These are phyloP conservation scores for Megathymus violae DNA, from an alignment of 1,140 invertebrate genomes.

Conservation along the genomic window DNA sequence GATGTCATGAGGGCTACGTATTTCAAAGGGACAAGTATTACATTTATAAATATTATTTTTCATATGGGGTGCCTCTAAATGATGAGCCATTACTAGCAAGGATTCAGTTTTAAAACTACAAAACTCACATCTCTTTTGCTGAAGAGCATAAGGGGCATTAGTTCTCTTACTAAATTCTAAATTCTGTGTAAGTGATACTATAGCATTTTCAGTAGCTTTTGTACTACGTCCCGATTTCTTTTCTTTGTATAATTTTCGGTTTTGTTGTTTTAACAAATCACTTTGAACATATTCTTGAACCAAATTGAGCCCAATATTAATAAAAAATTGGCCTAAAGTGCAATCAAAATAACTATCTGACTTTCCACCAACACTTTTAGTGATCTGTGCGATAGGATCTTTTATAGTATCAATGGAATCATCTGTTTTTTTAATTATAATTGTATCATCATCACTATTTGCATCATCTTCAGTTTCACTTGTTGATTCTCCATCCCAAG, in stretches of 20 bases:
- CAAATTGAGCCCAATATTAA: constrained; percentile 95
- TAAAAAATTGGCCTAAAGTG: constrained; percentile 95
- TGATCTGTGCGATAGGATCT: constrained; percentile 78
- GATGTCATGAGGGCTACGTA: constrained; percentile 93
- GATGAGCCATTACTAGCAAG: constrained; percentile 93
- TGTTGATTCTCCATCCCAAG: constrained; percentile 81
- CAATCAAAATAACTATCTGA: constrained; percentile 91
- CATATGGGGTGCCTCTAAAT: constrained; percentile 96
- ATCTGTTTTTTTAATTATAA: constrained; percentile 84
- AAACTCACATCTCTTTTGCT: constrained; percentile 93
- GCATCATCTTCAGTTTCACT: constrained; percentile 82
- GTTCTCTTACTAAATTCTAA: constrained; percentile 94
- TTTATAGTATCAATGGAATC: constrained; percentile 80
- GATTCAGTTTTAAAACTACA: constrained; percentile 98
- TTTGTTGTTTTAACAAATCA: constrained; percentile 94
- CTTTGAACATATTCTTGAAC: constrained; percentile 97
- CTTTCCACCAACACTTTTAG: constrained; percentile 70
- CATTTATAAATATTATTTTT: constrained; percentile 94
- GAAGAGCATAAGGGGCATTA: constrained; percentile 93
- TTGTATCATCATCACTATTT: constrained; percentile 79
- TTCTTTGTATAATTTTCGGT: constrained; percentile 89
- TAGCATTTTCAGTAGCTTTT: constrained; percentile 90
- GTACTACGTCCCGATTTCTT: constrained; percentile 86
- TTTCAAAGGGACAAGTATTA: constrained; percentile 94
- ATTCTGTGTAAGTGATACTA: constrained; percentile 91